phyloP scores from a whole-genome alignment of 2,797 vertebrate genomes.

The Ataeniobius toweri region DNA sequence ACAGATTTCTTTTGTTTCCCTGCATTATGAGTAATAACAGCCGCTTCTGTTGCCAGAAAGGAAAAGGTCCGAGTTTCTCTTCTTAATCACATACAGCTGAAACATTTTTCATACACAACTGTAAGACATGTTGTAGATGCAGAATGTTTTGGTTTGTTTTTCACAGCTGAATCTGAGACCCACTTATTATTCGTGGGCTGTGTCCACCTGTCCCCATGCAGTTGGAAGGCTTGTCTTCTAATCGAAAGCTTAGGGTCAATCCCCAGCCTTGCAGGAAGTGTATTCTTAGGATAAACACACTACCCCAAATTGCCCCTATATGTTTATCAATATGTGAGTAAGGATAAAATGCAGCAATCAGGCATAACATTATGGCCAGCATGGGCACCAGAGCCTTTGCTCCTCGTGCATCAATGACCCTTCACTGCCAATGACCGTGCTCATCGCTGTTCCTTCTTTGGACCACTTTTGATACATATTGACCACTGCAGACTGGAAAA shows the following conservation, averaged over 20 bases:
- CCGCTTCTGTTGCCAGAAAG: constrained; percentile 13
- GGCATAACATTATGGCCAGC: no score
- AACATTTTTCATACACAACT: neutral
- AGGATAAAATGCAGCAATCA: no score
- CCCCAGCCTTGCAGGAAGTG: no score
- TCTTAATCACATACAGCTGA: constrained; percentile 5
- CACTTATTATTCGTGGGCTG: neutral
- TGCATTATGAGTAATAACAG: neutral
- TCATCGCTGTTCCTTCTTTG: neutral
- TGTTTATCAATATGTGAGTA: no score
- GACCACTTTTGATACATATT: no score
- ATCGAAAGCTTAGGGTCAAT: neutral
- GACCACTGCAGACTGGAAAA: neutral
- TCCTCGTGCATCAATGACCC: no score
- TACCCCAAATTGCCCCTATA: no score
- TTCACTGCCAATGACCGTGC: neutral
- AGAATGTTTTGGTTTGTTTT: neutral
- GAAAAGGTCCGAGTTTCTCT: neutral
- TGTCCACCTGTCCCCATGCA: neutral
- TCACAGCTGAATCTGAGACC: neutral
- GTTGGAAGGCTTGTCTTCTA: neutral
- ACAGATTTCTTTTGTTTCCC: neutral
- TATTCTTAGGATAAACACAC: no score
- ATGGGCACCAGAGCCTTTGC: no score
- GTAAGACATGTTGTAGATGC: neutral